A percentile compares a stretch with the other conserved stretches of the same genome.
Evolutionary conservation across 2,113 vertebrate genomes (phyloP).

Genomic region (Triplophysa rosa): DNA sequence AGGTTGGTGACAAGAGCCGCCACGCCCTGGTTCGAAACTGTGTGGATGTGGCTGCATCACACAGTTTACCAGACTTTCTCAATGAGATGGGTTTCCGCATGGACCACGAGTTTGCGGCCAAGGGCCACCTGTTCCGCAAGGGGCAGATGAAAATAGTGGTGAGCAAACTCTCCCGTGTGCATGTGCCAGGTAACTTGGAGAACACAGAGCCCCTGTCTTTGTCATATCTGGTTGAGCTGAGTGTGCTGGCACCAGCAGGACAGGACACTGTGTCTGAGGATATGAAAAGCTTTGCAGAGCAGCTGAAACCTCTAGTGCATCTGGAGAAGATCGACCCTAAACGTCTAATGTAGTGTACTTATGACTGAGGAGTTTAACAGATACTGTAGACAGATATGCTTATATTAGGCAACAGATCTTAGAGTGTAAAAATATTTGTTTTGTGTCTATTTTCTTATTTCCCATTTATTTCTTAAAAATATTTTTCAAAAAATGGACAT

Average conservation of each 20-base stretch:
- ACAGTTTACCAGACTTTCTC: slow-evolving; percentile 91
- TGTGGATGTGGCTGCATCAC: slow-evolving; percentile 91
- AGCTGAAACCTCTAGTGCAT: slow-evolving; percentile 93
- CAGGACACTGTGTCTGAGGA: slow-evolving; percentile 87
- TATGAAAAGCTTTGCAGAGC: slow-evolving; percentile 95
- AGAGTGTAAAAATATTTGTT: too few species aligned
- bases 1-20: slow-evolving; percentile 93
- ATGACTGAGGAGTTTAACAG: too few species aligned
- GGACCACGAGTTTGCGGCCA: slow-evolving; percentile 96
- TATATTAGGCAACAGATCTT: too few species aligned
- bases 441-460: too few species aligned
- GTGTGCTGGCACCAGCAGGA: slow-evolving; percentile 76
- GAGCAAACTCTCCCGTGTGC: slow-evolving; percentile 90
- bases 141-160: slow-evolving; percentile 94
- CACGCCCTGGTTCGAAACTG: slow-evolving; percentile 92
- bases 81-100: slow-evolving; percentile 98
- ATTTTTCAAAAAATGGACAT: too few species aligned
- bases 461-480: too few species aligned
- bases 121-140: slow-evolving; percentile 92
- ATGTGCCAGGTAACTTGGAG: slow-evolving; percentile 92
- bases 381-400: too few species aligned
- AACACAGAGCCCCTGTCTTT: slow-evolving; percentile 90
- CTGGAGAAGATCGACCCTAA: slow-evolving; percentile 98
- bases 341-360: slow-evolving; percentile 74
- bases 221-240: slow-evolving; percentile 88